Base-by-base conservation (phyloP, 2,113 vertebrate genomes). In the Scytalopus superciliaris region DNA sequence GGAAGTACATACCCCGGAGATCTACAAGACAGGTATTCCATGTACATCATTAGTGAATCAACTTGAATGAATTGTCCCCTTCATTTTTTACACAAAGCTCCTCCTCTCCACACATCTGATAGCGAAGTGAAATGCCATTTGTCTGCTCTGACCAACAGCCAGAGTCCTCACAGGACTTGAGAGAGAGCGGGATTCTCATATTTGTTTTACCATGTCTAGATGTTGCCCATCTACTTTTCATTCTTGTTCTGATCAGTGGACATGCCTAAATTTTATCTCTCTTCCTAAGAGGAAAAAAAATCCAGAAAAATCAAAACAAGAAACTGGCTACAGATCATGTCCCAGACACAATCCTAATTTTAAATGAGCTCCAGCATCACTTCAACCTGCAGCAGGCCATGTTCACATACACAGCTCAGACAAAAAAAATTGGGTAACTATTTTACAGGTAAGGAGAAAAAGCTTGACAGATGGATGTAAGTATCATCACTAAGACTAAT, bases 1-100 rank as follows among this genome's bases (percentile, higher is more conserved):
- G 49, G 24, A 22, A 79, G 7, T 5, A 67, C 3, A 1, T 55
- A 37, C 12, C 6, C 6, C 6, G 49, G 31, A 1, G 0, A 70
- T 7, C 35, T 70, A 35, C 33, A 57, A 52, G 50, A 28, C 3
- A 44, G 30, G 13, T 81, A 50, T 57, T 78, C 10, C 39, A 40
- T 33, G 18, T 22, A 23, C 1, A 1, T 35, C 27, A 74, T 73
- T 31, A 24, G 37, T 66, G 18, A 55, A 28, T 31, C 69, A 33
- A n/a, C 24, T 67, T 35, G 28, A 87, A 50, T 14, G 19, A 42
- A 69, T 14, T 5, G 2, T 45, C 23, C 17, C 14, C 25, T 60
- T 44, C 10, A 53, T 49, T 87, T 79, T 66, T 78, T 31, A 66
- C 16, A 28, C 33, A 78, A 81, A 82, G 12, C 4, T 5, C 12